Evolutionary conservation across 2,888 invertebrate species (phyloP).

Genomic region (Mythimna pallens): DNA sequence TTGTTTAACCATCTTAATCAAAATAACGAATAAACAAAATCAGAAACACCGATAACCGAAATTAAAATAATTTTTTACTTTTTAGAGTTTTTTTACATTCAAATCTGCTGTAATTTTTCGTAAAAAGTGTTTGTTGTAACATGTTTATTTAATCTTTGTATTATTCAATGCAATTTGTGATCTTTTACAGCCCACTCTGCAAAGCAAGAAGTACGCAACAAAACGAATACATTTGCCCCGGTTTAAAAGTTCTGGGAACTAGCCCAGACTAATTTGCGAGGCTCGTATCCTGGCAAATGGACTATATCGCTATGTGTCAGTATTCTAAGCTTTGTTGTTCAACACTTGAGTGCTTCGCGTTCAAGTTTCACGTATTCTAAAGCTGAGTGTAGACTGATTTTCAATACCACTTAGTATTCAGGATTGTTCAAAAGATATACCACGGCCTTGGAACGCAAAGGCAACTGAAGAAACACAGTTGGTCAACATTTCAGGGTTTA

Average conservation of each 20-base stretch:
- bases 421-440: not conserved
- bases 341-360: slow-evolving; percentile 26
- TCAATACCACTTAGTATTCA: not conserved
- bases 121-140: no score
- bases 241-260: slow-evolving; percentile 28
- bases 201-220: not conserved
- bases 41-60: no score
- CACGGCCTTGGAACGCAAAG: not conserved
- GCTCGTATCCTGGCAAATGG: slow-evolving; percentile 24
- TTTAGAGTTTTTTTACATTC: no score
- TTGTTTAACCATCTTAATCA: not conserved
- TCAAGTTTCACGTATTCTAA: slow-evolving; percentile 24
- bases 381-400: not conserved
- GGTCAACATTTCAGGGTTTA: no score
- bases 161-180: not conserved
- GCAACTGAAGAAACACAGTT: not conserved
- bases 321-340: slow-evolving; percentile 31
- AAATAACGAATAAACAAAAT: no score
- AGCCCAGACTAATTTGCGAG: slow-evolving; percentile 23
- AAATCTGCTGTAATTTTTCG: no score
- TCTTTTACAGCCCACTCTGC: not conserved
- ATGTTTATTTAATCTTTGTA: not conserved
- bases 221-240: not conserved
- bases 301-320: slow-evolving; percentile 19
- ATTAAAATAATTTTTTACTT: no score